phyloP scores from a whole-genome alignment of 2,888 invertebrate genomes.

The Drosophila parthenogenetica region DNA sequence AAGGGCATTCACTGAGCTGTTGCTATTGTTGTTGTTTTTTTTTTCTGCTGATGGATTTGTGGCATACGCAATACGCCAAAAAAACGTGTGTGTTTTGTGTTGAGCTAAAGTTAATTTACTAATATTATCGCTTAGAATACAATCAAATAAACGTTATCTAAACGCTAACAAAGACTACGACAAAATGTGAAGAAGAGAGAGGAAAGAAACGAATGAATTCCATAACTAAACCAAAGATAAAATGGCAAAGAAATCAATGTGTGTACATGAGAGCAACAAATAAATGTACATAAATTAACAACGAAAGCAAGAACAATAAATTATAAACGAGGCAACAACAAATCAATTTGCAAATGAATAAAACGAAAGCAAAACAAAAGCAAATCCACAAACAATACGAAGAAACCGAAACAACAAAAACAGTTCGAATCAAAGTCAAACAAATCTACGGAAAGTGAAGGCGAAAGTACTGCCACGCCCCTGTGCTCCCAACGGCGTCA shows the following conservation, averaged over 20 bases:
- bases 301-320: constrained; percentile 57
- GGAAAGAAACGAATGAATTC: constrained; percentile 41
- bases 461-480: constrained; percentile 62
- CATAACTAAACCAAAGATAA: constrained; percentile 75
- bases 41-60: constrained; percentile 4
- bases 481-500: constrained; percentile 5
- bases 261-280: constrained; percentile 30
- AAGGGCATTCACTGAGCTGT: constrained; percentile 56
- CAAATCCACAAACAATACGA: constrained; percentile 32
- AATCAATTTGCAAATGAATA: constrained; percentile 72
- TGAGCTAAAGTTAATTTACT: constrained; percentile 23
- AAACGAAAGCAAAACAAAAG: constrained; percentile 54
- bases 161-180: constrained; percentile 15
- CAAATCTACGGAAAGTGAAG: constrained; percentile 57
- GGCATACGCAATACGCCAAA: constrained; percentile 47
- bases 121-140: constrained; percentile 40
- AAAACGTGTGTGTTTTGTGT: constrained; percentile 27
- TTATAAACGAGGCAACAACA: constrained; percentile 44
- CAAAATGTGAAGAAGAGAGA: constrained; percentile 43
- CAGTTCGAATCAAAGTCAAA: constrained; percentile 23
- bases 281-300: constrained; percentile 43
- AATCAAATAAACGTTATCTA: constrained; percentile 39
- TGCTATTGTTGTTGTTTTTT: constrained; percentile 10
- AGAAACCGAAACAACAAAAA: constrained; percentile 36
- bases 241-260: constrained; percentile 68